Percentiles rank a stretch among this genome's conserved stretches.
Evolutionary conservation across 1,140 invertebrate species (phyloP).

Genomic region (Plectus sambesii): DNA sequence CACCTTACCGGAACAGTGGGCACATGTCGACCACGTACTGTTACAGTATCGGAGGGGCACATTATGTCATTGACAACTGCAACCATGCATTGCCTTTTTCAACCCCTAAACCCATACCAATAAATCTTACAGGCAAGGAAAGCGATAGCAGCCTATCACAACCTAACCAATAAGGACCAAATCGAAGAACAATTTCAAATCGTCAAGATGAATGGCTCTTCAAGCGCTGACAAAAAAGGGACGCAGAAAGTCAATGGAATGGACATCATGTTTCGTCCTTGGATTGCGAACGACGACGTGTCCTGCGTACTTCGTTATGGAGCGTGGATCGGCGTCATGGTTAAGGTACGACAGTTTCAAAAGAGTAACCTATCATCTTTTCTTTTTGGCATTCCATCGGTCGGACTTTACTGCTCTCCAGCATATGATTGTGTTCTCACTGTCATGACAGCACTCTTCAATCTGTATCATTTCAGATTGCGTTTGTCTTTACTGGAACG

Average conservation of each 20-base stretch:
- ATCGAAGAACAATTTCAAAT: conserved; percentile 3
- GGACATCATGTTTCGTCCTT: conserved; percentile 9
- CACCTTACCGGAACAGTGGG: no score
- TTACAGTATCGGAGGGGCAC: no score
- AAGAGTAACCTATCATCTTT: no score
- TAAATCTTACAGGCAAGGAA: conserved; percentile 2
- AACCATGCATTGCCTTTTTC: no score
- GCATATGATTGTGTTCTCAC: no score
- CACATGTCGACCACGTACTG: no score
- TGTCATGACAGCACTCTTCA: no score
- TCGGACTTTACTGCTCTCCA: no score
- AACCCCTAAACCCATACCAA: no score
- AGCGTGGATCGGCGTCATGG: conserved; percentile 10
- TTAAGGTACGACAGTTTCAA: no score
- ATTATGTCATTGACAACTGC: no score
- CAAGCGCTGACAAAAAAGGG: background rate
- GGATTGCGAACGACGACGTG: conserved; percentile 5
- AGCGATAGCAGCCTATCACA: conserved; percentile 8
- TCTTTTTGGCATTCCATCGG: no score
- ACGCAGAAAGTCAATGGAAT: background rate
- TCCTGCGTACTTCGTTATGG: background rate
- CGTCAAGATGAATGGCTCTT: conserved; percentile 1
- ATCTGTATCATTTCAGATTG: conserved; percentile 26
- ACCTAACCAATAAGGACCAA: background rate
- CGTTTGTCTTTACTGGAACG: conserved; percentile 28